Evolutionary conservation across 2,797 vertebrate species (phyloP).

Genomic region (Petrocephalus sullivani): DNA sequence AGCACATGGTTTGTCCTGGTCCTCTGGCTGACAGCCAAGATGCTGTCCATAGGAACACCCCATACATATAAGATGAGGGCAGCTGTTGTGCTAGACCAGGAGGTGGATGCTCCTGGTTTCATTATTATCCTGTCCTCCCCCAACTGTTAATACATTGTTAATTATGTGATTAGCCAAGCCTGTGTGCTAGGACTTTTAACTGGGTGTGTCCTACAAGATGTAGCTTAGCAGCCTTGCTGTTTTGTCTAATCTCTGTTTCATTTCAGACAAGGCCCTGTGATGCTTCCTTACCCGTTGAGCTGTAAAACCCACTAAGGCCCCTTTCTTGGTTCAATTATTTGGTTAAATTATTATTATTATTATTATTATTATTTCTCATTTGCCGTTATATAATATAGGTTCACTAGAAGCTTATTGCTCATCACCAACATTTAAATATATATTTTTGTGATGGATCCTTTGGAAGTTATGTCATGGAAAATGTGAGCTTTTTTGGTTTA

Average conservation of each 20-base stretch:
- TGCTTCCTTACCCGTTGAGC: neutral
- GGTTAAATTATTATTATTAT: no score
- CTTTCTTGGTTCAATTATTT: neutral
- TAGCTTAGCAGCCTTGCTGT: neutral
- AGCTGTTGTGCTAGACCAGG: slow-evolving; percentile 1
- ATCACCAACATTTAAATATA: neutral
- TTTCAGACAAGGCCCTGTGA: neutral
- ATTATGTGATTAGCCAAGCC: slow-evolving; percentile 6
- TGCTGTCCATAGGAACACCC: neutral
- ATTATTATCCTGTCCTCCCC: neutral
- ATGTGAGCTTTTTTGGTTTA: neutral
- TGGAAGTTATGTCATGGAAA: neutral
- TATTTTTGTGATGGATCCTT: neutral
- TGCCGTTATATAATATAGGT: neutral
- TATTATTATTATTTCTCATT: neutral
- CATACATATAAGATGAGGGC: neutral
- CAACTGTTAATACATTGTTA: slow-evolving; percentile 1
- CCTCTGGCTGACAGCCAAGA: neutral
- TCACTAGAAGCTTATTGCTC: neutral
- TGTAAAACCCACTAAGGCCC: neutral
- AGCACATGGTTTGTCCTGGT: neutral
- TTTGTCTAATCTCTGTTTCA: neutral
- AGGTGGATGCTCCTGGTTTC: neutral
- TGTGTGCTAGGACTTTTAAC: slow-evolving; percentile 5
- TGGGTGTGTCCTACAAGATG: slow-evolving; percentile 1